Conservation (phyloP, 2,888 invertebrate species). For the Deilephila porcellus region DNA sequence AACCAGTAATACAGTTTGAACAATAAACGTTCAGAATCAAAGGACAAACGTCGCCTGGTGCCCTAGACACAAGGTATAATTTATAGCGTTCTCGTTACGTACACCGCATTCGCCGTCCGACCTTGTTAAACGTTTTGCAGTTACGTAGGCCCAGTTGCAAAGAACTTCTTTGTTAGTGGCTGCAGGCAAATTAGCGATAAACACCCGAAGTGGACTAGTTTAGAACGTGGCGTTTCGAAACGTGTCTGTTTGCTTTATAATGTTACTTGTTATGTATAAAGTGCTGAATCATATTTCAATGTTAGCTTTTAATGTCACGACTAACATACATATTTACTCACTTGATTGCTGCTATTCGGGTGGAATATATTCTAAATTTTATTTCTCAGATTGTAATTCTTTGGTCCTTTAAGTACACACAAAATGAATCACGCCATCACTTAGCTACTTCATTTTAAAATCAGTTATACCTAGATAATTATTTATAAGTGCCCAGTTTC, state of each 20-base stretch:
- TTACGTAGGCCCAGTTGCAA: slow-evolving; percentile 57
- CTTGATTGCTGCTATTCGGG: background rate
- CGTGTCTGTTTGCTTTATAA: slow-evolving; percentile 34
- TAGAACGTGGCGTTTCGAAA: slow-evolving; percentile 52
- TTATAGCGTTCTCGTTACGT: slow-evolving; percentile 36
- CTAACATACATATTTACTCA: background rate
- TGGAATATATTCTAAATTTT: background rate
- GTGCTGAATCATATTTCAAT: slow-evolving; percentile 21
- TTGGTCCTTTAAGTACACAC: no score
- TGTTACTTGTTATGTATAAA: slow-evolving; percentile 23
- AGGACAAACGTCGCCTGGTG: slow-evolving; percentile 17
- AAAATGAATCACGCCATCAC: no score
- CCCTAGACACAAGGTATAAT: slow-evolving; percentile 26
- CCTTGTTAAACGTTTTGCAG: slow-evolving; percentile 51
- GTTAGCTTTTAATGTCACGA: slow-evolving; percentile 26
- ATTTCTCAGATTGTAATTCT: no score
- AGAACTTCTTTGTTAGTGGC: slow-evolving; percentile 65
- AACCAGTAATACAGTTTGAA: background rate
- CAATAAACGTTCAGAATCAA: slow-evolving; percentile 18
- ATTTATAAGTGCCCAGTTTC: background rate
- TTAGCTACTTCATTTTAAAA: no score
- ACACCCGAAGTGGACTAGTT: slow-evolving; percentile 67
- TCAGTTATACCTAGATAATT: no score
- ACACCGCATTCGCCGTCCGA: slow-evolving; percentile 45
- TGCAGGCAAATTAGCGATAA: slow-evolving; percentile 65